Evolutionary conservation across 2,888 invertebrate species (phyloP), one percentile per base, ranked within the genome.

Genomic region (Empis stercorea): DNA sequence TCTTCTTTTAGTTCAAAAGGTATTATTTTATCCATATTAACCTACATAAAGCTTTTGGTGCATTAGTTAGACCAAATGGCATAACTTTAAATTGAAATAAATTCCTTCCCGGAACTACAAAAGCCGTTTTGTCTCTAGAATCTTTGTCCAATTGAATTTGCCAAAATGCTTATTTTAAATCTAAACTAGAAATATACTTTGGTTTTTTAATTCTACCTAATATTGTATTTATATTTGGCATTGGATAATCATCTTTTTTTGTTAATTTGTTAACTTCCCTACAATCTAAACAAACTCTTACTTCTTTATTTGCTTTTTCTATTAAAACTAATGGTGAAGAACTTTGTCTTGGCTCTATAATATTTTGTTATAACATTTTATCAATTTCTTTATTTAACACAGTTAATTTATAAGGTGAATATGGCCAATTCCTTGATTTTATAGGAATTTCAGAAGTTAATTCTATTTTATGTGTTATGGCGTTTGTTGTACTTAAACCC

Each of bases 31-130:
- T 50, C 50, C 48, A 48, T 50, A 7, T 48, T 14, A 5, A 47
- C 27, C 40, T 40, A 44, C 39, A 50, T 37, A 13, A 48, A 4
- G n/a, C n/a, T n/a, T n/a, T n/a, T n/a, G n/a, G n/a, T n/a, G n/a
- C n/a, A n/a, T n/a, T n/a, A n/a, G n/a, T n/a, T n/a, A 48, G 17
- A 10, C 48, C 51, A 44, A 48, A 48, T 7, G 46, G 48, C 51
- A 48, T 47, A 5, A 40, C 44, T 10, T 37, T 46, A 14, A 20
- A 52, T 30, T 49, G 47, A 16, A 47, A 51, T 1, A 49, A 38
- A 2, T 48, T 45, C 23, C 47, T 43, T 4, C 48, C 47, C 7
- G 50, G 45, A 4, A 47, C 52, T 1, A 47, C 45, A 34, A 50
- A 48, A 2, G 50, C 52, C 1, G 52, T 48, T 23, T n/a, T n/a